Evolutionary conservation across 2,888 invertebrate genomes (phyloP).

Genomic region (Pachymerium ferrugineum): DNA sequence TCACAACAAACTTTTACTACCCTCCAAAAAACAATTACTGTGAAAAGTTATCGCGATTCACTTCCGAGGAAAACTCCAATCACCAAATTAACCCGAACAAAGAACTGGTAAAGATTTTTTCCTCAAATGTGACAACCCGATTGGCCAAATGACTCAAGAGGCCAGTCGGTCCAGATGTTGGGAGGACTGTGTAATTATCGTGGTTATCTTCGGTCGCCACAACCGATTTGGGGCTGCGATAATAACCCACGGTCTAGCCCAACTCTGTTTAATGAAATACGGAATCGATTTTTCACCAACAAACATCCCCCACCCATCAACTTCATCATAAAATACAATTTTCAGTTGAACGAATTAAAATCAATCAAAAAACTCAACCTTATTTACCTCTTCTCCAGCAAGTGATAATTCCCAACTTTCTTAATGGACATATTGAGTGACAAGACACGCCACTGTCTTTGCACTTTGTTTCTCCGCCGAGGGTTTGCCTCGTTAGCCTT

Average conservation of each 20-base stretch:
- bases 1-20: background rate
- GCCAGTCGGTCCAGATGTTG: conserved; percentile 1
- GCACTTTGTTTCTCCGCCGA: background rate
- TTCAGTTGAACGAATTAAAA: too few relatives aligned
- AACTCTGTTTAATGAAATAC: background rate
- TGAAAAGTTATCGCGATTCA: too few relatives aligned
- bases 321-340: too few relatives aligned
- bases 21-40: background rate
- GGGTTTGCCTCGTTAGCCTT: conserved; percentile 16
- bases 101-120: background rate
- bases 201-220: background rate
- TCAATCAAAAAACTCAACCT: too few relatives aligned
- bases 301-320: too few relatives aligned
- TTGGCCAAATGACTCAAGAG: background rate
- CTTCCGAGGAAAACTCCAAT: too few relatives aligned
- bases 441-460: background rate
- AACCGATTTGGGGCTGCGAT: conserved; percentile 4
- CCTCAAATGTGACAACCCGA: background rate
- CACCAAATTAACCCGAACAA: background rate
- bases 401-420: background rate
- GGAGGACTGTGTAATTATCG: background rate
- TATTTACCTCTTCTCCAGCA: background rate
- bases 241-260: background rate
- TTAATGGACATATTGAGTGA: conserved; percentile 7
- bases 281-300: background rate